Evolutionary conservation across 2,113 vertebrate species (phyloP).

Genomic region (Oenanthe oenanthe): DNA sequence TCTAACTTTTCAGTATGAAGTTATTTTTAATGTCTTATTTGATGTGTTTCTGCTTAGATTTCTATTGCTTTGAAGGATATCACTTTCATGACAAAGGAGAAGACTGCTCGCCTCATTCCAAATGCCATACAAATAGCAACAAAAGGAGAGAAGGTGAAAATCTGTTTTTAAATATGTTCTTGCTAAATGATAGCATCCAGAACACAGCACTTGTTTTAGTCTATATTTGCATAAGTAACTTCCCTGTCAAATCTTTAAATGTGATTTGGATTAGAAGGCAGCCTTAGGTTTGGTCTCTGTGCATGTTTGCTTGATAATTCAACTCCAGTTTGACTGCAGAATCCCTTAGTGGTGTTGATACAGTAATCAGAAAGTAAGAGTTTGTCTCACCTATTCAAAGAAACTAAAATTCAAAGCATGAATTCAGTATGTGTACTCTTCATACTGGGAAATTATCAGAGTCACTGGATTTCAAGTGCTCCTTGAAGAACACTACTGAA

Average conservation of each 20-base stretch:
- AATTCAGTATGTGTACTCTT: not conserved
- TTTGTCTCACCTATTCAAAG: not conserved
- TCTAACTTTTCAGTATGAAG: not conserved
- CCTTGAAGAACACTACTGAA: not conserved
- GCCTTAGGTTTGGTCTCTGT: not conserved
- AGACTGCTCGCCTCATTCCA: constrained; percentile 90
- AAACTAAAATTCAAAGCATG: not conserved
- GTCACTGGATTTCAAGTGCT: not conserved
- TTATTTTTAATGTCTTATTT: not conserved
- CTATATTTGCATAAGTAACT: not conserved
- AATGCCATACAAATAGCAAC: constrained; percentile 92
- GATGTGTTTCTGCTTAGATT: constrained; percentile 77
- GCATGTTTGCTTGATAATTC: not conserved
- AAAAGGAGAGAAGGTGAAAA: constrained; percentile 84
- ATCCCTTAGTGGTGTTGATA: not conserved
- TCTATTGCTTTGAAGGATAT: constrained; percentile 85
- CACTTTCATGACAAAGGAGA: constrained; percentile 87
- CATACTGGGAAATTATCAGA: not conserved
- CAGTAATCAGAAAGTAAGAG: not conserved
- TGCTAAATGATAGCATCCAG: not conserved
- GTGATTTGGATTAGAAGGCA: not conserved
- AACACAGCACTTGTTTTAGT: not conserved
- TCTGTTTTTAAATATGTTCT: not conserved
- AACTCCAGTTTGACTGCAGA: not conserved
- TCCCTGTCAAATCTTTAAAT: not conserved